Evolutionary conservation across 2,113 vertebrate genomes (phyloP).

Genomic region (Sinocyclocheilus anophthalmus): DNA sequence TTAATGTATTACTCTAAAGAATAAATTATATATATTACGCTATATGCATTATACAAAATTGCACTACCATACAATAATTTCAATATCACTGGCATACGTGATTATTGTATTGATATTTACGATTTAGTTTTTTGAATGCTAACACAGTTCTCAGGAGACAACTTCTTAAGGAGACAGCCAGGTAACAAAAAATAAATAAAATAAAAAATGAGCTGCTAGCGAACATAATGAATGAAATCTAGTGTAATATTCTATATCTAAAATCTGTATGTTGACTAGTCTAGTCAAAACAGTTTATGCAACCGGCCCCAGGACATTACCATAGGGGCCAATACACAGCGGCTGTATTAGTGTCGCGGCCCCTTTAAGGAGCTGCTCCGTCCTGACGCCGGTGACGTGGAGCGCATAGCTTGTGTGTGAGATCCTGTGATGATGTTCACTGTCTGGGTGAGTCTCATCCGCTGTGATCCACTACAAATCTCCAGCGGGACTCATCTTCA

Average conservation of each 20-base stretch:
- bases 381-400: conserved; percentile 41
- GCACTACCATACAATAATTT: background rate
- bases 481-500: background rate
- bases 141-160: background rate
- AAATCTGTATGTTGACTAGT: background rate
- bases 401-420: background rate
- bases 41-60: background rate
- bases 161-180: background rate
- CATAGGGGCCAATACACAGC: too few species aligned
- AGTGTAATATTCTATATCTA: background rate
- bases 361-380: conserved; percentile 48
- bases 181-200: background rate
- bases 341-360: background rate
- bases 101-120: background rate
- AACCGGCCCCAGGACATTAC: too few species aligned
- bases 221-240: background rate
- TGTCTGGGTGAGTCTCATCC: conserved; percentile 8
- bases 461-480: background rate
- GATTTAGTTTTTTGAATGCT: background rate
- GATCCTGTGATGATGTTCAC: background rate
- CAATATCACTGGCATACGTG: background rate
- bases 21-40: background rate
- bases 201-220: background rate
- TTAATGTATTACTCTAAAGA: too few species aligned
- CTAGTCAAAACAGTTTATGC: too few species aligned